phyloP scores from a whole-genome alignment of 2,797 vertebrate genomes.

The Sternotherus odoratus region DNA sequence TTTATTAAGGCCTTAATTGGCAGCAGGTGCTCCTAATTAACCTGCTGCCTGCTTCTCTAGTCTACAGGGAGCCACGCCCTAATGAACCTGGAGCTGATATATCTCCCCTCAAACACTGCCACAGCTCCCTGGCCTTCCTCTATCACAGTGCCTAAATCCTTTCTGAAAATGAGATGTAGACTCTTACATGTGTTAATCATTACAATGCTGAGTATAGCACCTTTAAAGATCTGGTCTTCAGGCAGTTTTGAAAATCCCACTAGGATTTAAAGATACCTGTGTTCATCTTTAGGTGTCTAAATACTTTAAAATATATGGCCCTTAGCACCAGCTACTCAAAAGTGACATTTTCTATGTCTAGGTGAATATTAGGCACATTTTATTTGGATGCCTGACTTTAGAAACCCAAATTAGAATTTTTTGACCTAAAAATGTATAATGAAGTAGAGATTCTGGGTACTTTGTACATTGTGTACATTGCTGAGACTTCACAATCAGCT shows the following conservation, averaged over 20 bases:
- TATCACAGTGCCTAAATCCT: too few relatives aligned
- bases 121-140: too few relatives aligned
- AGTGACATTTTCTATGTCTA: not conserved
- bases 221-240: not conserved
- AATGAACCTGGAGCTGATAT: too few relatives aligned
- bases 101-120: too few relatives aligned
- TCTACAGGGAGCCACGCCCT: too few relatives aligned
- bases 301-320: not conserved
- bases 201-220: not conserved
- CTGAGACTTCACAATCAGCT: not conserved
- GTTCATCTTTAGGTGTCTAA: not conserved
- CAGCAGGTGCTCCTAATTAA: too few relatives aligned
- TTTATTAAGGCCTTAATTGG: too few relatives aligned
- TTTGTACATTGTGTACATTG: not conserved
- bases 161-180: not conserved
- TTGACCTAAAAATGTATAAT: not conserved
- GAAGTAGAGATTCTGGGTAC: not conserved
- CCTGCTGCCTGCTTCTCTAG: too few relatives aligned
- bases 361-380: not conserved
- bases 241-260: not conserved
- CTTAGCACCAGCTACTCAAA: not conserved
- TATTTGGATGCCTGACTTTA: not conserved
- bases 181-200: not conserved
- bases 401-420: not conserved
- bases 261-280: not conserved